Conservation (phyloP, 53 echinoderm and acorn worm species). For the Apostichopus leukothele region DNA sequence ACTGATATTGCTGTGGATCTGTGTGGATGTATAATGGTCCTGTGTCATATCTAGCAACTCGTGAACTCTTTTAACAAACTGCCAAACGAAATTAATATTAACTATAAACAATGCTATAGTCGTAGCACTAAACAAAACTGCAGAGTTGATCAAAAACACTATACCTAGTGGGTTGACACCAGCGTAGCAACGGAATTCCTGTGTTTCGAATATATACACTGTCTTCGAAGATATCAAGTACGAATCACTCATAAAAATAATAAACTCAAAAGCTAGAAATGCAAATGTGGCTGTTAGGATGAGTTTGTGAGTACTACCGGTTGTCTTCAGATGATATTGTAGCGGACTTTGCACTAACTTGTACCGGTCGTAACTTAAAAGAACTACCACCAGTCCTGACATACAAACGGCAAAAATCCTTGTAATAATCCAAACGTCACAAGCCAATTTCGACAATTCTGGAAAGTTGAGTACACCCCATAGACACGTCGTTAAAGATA, state of each 20-base stretch:
- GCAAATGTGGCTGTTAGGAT: background rate
- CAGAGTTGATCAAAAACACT: too few species aligned
- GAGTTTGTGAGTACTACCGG: background rate
- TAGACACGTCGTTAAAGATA: background rate
- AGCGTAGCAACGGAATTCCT: too few species aligned
- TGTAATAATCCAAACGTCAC: background rate
- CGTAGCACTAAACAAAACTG: background rate
- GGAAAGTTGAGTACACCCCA: background rate
- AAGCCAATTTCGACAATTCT: background rate
- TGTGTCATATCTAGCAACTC: background rate
- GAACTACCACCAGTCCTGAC: background rate
- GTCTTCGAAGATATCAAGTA: too few species aligned
- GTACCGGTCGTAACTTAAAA: background rate
- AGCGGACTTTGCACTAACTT: background rate
- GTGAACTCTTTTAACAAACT: background rate
- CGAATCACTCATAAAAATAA: too few species aligned
- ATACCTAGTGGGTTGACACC: too few species aligned
- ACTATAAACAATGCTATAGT: background rate
- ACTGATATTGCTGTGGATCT: background rate
- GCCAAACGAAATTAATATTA: background rate
- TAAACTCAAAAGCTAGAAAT: too few species aligned
- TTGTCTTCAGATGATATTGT: background rate
- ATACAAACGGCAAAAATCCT: background rate
- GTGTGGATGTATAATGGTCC: background rate
- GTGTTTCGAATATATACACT: too few species aligned